Evolutionary conservation across 1,140 invertebrate species (phyloP).

Genomic region (Trypoxylus dichotomus): DNA sequence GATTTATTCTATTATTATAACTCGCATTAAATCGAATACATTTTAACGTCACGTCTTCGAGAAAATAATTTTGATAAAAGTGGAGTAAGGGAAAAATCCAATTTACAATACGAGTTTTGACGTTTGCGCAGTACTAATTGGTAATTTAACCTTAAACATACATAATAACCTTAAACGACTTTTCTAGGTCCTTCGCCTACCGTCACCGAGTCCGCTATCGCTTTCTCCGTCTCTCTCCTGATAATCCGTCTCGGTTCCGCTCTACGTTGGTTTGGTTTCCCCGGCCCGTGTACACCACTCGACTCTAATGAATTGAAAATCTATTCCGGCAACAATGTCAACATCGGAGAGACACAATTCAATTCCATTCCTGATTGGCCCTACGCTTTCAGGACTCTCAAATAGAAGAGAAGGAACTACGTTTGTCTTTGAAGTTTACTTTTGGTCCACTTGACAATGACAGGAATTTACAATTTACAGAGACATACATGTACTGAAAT

Average conservation of each 20-base stretch:
- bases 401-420: slow-evolving; percentile 39
- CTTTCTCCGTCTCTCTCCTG: not conserved
- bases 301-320: slow-evolving; percentile 52
- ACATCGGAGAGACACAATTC: slow-evolving; percentile 49
- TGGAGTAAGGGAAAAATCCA: not conserved
- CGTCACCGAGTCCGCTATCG: not conserved
- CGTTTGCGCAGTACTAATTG: slow-evolving; percentile 29
- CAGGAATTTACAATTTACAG: slow-evolving; percentile 48
- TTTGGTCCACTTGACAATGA: slow-evolving; percentile 43
- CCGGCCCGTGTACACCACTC: slow-evolving; percentile 32
- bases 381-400: slow-evolving; percentile 40
- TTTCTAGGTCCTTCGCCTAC: slow-evolving; percentile 11
- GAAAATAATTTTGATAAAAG: not conserved
- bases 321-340: slow-evolving; percentile 52
- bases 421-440: slow-evolving; percentile 50
- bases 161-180: slow-evolving; percentile 31
- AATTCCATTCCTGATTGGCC: slow-evolving; percentile 49
- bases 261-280: not conserved
- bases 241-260: not conserved
- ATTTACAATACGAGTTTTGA: slow-evolving; percentile 9
- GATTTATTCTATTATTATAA: too few species aligned
- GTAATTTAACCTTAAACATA: slow-evolving; percentile 34
- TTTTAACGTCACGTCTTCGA: not conserved
- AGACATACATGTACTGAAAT: slow-evolving; percentile 24
- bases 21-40: not conserved